Evolutionary conservation across 2,797 vertebrate genomes (phyloP).

Genomic region (Alca torda): DNA sequence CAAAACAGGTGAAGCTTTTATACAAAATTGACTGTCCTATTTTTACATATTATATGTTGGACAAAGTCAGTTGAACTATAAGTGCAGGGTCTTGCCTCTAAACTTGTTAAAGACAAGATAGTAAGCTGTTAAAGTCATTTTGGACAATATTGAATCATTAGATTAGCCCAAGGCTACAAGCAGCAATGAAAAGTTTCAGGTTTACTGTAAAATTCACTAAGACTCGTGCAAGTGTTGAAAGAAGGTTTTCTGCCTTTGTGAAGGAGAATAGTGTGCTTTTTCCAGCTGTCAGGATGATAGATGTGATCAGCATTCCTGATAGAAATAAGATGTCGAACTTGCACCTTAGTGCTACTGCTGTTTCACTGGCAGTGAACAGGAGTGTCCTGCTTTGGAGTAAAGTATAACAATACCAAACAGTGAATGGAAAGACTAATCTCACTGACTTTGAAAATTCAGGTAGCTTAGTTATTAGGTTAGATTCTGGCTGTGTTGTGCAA

Average conservation of each 20-base stretch:
- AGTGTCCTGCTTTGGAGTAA: neutral
- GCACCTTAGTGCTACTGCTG: neutral
- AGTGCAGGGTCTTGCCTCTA: neutral
- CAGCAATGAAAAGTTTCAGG: neutral
- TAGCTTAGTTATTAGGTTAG: neutral
- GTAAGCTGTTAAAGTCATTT: neutral
- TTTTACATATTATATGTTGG: neutral
- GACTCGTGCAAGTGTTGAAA: neutral
- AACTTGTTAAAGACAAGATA: neutral
- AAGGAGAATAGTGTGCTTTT: neutral
- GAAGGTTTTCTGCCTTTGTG: neutral
- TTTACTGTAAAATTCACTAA: neutral
- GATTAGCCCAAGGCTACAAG: neutral
- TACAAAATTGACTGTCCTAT: neutral
- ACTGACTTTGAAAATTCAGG: neutral
- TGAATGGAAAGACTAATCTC: neutral
- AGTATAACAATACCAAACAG: neutral
- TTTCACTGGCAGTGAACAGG: neutral
- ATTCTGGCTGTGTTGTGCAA: neutral
- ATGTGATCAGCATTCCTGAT: neutral
- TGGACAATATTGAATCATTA: neutral
- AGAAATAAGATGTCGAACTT: neutral
- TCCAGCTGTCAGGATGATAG: neutral
- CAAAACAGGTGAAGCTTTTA: neutral
- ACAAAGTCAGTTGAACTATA: neutral